These are phyloP conservation scores for Latrodectus elegans DNA, from an alignment of 2,888 invertebrate genomes.

Conservation along the genomic window DNA sequence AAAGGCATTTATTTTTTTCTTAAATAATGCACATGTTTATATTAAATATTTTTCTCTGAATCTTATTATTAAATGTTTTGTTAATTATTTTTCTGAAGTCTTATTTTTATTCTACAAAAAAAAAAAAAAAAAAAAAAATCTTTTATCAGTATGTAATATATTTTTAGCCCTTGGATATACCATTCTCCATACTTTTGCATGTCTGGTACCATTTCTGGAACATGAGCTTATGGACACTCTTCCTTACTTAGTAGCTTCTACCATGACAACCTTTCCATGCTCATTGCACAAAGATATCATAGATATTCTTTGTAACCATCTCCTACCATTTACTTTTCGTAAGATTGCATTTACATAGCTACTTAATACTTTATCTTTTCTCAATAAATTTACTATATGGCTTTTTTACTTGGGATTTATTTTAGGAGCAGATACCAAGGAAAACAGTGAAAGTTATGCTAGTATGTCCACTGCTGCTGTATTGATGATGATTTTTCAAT, in stretches of 20 bases:
- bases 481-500: constrained; percentile 97
- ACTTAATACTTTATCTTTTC: neutral
- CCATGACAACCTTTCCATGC: constrained; percentile 92
- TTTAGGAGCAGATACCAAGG: constrained; percentile 49
- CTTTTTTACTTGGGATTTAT: neutral
- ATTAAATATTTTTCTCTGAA: no score
- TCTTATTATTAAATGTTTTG: no score
- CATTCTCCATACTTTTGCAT: constrained; percentile 93
- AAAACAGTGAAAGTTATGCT: constrained; percentile 72
- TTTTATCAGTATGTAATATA: constrained; percentile 17
- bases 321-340: constrained; percentile 96
- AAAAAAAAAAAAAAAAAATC: no score
- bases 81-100: no score
- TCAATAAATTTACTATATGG: neutral
- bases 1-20: no score
- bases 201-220: constrained; percentile 95
- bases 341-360: constrained; percentile 74
- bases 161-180: constrained; percentile 91
- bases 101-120: no score
- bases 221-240: constrained; percentile 96
- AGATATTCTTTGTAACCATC: constrained; percentile 94
- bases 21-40: no score
- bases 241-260: constrained; percentile 94
- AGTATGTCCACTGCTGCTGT: constrained; percentile 82
- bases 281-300: constrained; percentile 95